These are phyloP conservation scores for Eulemur albifrons DNA, from an alignment of 2,797 vertebrate genomes.

Conservation along the genomic window DNA sequence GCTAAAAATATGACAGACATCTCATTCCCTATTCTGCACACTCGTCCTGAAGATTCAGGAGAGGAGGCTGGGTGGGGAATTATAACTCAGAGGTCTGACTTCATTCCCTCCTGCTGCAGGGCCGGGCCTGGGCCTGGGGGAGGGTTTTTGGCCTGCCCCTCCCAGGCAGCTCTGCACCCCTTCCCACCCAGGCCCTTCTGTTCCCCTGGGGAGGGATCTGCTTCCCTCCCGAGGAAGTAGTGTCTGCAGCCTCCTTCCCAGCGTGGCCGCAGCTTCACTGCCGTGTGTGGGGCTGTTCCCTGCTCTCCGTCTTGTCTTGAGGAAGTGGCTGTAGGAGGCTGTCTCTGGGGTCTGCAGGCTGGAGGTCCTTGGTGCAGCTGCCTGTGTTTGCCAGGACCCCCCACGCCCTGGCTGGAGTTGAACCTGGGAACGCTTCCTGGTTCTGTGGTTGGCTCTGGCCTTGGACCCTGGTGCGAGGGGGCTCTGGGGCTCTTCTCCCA, in stretches of 20 bases:
- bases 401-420: background rate
- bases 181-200: background rate
- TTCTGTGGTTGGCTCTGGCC: background rate
- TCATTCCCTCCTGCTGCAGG: background rate
- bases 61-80: background rate
- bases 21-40: background rate
- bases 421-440: background rate
- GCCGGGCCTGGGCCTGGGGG: background rate
- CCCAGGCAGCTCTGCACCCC: background rate
- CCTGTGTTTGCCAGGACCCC: background rate
- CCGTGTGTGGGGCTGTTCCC: background rate
- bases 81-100: background rate
- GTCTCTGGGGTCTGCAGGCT: background rate
- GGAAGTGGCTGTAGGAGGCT: background rate
- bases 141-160: background rate
- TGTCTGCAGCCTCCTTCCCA: background rate
- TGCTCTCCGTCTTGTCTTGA: background rate
- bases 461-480: background rate
- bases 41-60: background rate
- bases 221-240: background rate
- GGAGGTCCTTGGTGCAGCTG: background rate
- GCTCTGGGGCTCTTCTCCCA: background rate
- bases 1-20: background rate
- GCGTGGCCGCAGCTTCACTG: rapidly evolving
- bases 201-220: too few species aligned